Percentiles rank a stretch among this genome's conserved stretches.
Conservation (phyloP, 2,888 invertebrate genomes). For the Hemithea aestivaria region DNA sequence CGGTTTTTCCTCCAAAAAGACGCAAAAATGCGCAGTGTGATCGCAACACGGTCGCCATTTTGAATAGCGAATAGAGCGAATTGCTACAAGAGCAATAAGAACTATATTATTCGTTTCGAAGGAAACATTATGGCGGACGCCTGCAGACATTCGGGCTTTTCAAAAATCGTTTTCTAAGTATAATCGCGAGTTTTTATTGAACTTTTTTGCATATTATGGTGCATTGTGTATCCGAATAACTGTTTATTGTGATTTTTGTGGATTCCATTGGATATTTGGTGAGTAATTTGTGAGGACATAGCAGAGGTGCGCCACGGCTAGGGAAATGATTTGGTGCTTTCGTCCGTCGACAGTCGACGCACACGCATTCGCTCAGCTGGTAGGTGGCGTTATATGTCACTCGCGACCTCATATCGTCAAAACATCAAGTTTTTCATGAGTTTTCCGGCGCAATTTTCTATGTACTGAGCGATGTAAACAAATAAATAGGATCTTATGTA, state of each 20-base stretch:
- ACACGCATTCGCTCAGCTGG: constrained; percentile 76
- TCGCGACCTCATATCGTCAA: constrained; percentile 60
- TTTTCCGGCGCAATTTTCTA: constrained; percentile 74
- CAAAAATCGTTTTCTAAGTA: constrained; percentile 80
- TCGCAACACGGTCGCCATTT: constrained; percentile 79
- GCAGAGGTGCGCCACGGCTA: constrained; percentile 79
- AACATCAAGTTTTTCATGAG: constrained; percentile 75
- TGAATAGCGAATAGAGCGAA: constrained; percentile 80
- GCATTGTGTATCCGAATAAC: constrained; percentile 70
- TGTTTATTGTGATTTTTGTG: constrained; percentile 75
- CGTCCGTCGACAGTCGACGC: constrained; percentile 76
- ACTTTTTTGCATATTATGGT: constrained; percentile 79
- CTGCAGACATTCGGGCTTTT: constrained; percentile 78
- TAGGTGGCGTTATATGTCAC: constrained; percentile 77
- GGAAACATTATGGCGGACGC: constrained; percentile 81
- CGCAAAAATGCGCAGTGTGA: constrained; percentile 74
- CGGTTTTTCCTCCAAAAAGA: constrained; percentile 70
- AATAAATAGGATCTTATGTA: constrained; percentile 37
- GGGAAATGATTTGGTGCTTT: constrained; percentile 81
- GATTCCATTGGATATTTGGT: constrained; percentile 70
- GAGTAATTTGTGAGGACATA: constrained; percentile 77
- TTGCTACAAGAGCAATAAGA: constrained; percentile 79
- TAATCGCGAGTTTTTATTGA: constrained; percentile 77
- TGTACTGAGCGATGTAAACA: constrained; percentile 49
- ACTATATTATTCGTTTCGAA: constrained; percentile 80